Percentiles rank a stretch among this genome's conserved stretches.
phyloP scores from a whole-genome alignment of 30 jellyfish, hydroid and myxozoan genomes.

The Calvadosia cruxmelitensis region DNA sequence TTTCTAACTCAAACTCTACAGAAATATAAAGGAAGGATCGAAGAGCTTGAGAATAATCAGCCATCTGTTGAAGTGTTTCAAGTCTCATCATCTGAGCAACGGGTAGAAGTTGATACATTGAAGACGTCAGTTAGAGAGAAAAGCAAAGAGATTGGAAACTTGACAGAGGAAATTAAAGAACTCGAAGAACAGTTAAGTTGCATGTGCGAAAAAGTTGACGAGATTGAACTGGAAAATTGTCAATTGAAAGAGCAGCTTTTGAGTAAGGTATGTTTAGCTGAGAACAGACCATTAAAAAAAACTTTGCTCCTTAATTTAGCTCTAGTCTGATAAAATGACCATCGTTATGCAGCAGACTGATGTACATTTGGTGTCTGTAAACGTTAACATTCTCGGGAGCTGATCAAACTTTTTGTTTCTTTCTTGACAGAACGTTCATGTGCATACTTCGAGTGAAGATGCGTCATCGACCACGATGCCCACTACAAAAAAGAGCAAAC shows the following conservation, averaged over 20 bases:
- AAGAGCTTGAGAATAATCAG: conserved; percentile 32
- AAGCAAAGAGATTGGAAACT: background rate
- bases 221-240: background rate
- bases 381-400: too few species aligned
- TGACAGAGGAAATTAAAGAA: background rate
- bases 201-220: background rate
- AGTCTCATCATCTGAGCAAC: conserved; percentile 28
- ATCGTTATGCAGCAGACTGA: too few species aligned
- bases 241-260: background rate
- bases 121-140: background rate
- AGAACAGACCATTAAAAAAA: background rate
- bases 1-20: background rate
- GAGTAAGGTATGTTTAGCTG: background rate
- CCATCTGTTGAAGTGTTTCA: conserved; percentile 62
- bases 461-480: too few species aligned
- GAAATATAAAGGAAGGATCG: conserved; percentile 12
- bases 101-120: conserved; percentile 12
- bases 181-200: background rate
- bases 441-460: too few species aligned
- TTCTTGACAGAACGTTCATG: too few species aligned
- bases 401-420: too few species aligned
- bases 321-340: too few species aligned
- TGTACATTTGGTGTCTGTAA: too few species aligned
- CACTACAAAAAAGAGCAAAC: too few species aligned
- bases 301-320: too few species aligned